phyloP scores from a whole-genome alignment of 2,797 vertebrate species.

The Lophotriccus pileatus region DNA sequence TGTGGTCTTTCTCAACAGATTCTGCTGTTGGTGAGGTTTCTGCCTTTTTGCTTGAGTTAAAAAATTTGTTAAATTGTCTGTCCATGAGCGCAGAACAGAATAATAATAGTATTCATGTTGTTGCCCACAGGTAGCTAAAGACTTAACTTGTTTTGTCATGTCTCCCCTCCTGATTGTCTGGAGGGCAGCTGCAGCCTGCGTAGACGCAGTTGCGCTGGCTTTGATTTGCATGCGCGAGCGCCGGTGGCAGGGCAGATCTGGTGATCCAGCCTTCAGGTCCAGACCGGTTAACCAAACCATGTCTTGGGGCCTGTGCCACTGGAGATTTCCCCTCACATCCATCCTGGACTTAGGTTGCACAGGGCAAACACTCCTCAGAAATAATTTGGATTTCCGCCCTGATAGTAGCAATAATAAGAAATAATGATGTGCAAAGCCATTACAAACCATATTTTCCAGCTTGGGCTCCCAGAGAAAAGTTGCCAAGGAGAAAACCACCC shows the following conservation, averaged over 20 bases:
- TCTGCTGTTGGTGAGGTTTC: neutral
- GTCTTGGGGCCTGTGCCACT: neutral
- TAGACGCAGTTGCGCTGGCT: neutral
- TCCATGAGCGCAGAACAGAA: neutral
- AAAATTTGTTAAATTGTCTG: neutral
- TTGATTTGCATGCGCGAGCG: neutral
- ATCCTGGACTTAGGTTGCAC: neutral
- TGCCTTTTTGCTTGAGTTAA: neutral
- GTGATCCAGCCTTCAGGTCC: neutral
- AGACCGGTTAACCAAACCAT: rapidly evolving
- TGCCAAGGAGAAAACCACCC: neutral
- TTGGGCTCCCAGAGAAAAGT: neutral
- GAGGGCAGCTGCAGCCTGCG: neutral
- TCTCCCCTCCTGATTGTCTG: neutral
- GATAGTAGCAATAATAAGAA: neutral
- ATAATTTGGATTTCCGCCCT: neutral
- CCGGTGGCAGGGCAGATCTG: neutral
- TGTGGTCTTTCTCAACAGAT: neutral
- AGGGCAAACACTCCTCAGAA: neutral
- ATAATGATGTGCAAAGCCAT: neutral
- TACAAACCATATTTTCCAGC: neutral
- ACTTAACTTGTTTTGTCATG: neutral
- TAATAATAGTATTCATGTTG: neutral
- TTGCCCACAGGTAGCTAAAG: neutral
- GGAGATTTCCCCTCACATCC: neutral